Base-by-base conservation (phyloP, 2,797 vertebrate species). In the Euthynnus affinis region DNA sequence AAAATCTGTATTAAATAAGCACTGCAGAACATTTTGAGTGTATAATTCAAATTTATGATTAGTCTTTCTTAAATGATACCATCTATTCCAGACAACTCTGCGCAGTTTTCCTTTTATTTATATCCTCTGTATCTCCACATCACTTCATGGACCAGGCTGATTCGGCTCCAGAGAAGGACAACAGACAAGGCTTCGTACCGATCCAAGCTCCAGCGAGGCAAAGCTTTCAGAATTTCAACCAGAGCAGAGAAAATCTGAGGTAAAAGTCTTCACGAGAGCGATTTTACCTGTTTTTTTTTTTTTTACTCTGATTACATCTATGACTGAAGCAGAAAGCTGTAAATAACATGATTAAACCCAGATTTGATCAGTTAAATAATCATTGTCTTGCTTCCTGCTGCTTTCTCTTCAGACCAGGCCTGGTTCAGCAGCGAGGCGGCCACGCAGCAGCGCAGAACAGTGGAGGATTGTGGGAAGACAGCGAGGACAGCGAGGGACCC, bases 401-500 rank as follows among this genome's bases (percentile, higher is more conserved):
- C 4, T 7, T 1, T 63, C 18, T 73, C 73, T 53, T 58, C 67
- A 94, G 93, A 73, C 74, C 84, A 0, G 80, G 66, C 25, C 66
- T 63, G 58, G n/a, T 74, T 46, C 91, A 80, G 82, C 90, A 91
- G 85, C 55, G 81, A 51, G 83, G 70, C 0, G 81, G 65, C 73
- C 84, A 76, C 1, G 46, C 83, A 6, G 84, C 87, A 4, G 82
- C 75, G 5, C 66, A 42, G 2, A 83, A 82, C 53, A 17, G 64
- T 0, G 87, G 87, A 66, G 87, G 86, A 56, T 10, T 93, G 74
- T 95, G 95, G 95, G 94, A 94, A 0, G 93, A 96, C 79, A 95
- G 95, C 0, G 95, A 96, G 75, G 95, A 96, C 88, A 96, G 94
- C 13, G 95, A 96, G 78, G 95, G 93, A 9, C 95, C 95, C 48